A percentile compares a stretch with the other conserved stretches of the same genome.
Conservation (phyloP, 1,140 invertebrate genomes). For the Diorhabda elongata region DNA sequence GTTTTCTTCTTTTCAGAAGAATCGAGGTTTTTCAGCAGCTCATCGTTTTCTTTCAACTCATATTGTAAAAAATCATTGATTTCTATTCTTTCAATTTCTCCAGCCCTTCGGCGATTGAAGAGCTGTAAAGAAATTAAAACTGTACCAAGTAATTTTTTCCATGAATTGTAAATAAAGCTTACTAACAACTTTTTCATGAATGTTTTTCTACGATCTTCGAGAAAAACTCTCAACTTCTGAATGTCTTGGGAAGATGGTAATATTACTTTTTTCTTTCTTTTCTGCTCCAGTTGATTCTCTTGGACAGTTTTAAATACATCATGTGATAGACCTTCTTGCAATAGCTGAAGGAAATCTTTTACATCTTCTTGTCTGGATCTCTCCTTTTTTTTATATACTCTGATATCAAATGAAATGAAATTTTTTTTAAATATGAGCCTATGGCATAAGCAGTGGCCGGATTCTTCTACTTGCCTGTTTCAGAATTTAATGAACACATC, state of each 20-base stretch:
- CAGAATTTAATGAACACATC: too few relatives aligned
- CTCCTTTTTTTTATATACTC: slow-evolving; percentile 13
- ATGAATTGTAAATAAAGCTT: not conserved
- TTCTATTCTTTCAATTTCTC: slow-evolving; percentile 9
- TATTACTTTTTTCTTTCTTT: slow-evolving; percentile 5
- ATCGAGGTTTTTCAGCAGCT: not conserved
- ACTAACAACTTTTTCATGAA: not conserved
- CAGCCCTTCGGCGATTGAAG: slow-evolving; percentile 8
- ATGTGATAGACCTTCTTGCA: slow-evolving; percentile 9
- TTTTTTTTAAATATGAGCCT: not conserved
- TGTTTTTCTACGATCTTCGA: not conserved
- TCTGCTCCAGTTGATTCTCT: slow-evolving; percentile 9
- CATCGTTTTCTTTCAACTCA: not conserved
- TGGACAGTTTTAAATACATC: slow-evolving; percentile 13
- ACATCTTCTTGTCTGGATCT: not conserved
- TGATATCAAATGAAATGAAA: not conserved
- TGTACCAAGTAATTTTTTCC: not conserved
- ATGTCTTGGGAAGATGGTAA: slow-evolving; percentile 8
- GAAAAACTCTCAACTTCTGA: not conserved
- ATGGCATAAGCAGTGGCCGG: not conserved
- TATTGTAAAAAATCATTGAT: not conserved
- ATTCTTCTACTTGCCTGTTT: slow-evolving; percentile 6
- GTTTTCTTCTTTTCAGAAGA: not conserved
- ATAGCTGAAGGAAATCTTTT: slow-evolving; percentile 4
- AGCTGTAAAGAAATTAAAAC: not conserved